Evolutionary conservation across 2,797 vertebrate species (phyloP).

Genomic region (Sandelia bainsii): DNA sequence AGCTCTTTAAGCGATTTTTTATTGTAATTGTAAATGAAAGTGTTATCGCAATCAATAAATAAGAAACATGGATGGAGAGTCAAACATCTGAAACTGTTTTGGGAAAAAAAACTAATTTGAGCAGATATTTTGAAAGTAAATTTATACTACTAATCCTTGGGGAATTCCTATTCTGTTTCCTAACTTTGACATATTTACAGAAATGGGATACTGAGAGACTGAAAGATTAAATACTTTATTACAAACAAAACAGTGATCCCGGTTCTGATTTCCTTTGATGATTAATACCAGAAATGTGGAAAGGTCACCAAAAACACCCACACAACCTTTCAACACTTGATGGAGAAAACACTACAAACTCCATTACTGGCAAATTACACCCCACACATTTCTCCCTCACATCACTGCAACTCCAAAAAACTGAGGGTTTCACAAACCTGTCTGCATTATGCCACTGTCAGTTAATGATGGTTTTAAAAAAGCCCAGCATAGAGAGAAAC

Average conservation of each 20-base stretch:
- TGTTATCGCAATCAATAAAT: neutral
- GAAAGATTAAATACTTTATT: slow-evolving; percentile 66
- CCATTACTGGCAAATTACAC: slow-evolving; percentile 20
- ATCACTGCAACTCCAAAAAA: slow-evolving; percentile 42
- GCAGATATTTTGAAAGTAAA: too few relatives aligned
- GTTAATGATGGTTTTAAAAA: slow-evolving; percentile 5
- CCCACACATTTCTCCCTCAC: neutral
- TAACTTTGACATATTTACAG: neutral
- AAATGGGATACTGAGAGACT: slow-evolving; percentile 3
- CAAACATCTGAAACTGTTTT: neutral
- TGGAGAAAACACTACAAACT: slow-evolving; percentile 38
- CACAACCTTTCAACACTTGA: slow-evolving; percentile 32
- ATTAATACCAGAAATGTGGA: slow-evolving; percentile 26
- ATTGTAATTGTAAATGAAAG: slow-evolving; percentile 6
- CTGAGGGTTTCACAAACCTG: neutral
- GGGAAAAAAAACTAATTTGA: neutral
- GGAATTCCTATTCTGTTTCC: neutral
- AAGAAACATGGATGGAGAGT: too few relatives aligned
- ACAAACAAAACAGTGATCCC: slow-evolving; percentile 57
- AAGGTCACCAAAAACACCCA: neutral
- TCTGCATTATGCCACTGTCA: slow-evolving; percentile 8
- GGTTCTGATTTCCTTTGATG: slow-evolving; percentile 35
- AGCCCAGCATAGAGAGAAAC: slow-evolving; percentile 1
- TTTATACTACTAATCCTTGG: neutral
- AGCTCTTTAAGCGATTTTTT: neutral